These are phyloP conservation scores for Agrochola litura DNA, from an alignment of 2,888 invertebrate genomes.

Conservation along the genomic window DNA sequence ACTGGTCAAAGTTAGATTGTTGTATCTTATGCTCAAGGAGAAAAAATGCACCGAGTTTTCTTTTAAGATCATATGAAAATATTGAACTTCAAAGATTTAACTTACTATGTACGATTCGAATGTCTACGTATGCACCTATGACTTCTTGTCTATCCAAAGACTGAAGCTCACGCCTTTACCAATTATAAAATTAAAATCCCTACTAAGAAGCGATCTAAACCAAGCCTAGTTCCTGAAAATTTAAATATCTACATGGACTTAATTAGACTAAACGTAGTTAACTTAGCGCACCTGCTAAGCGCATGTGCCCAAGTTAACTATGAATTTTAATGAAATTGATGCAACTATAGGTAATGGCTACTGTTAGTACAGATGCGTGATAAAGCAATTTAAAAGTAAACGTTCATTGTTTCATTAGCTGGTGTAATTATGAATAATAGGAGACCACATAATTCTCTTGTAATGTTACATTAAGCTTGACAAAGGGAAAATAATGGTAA, in stretches of 20 bases:
- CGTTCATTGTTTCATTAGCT: slow-evolving; percentile 11
- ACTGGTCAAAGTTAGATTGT: neutral
- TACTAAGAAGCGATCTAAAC: neutral
- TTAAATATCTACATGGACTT: slow-evolving; percentile 30
- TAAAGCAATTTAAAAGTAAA: slow-evolving; percentile 26
- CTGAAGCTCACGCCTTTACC: neutral
- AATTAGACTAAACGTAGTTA: slow-evolving; percentile 27
- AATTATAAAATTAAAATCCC: neutral
- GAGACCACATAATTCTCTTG: too few species aligned
- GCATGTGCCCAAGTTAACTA: slow-evolving; percentile 50
- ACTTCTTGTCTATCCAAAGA: neutral
- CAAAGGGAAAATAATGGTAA: too few species aligned
- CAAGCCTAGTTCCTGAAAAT: slow-evolving; percentile 7
- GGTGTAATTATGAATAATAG: slow-evolving; percentile 31
- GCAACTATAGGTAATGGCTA: slow-evolving; percentile 22
- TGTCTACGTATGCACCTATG: neutral
- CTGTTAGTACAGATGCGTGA: slow-evolving; percentile 18
- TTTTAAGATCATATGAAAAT: neutral
- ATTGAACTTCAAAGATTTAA: neutral
- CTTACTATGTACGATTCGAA: neutral
- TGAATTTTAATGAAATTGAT: slow-evolving; percentile 49
- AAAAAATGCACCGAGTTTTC: neutral
- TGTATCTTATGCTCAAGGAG: neutral
- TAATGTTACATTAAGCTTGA: too few species aligned
- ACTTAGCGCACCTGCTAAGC: slow-evolving; percentile 59